Conservation (phyloP, 2,113 vertebrate genomes). For the Dasyornis broadbenti region DNA sequence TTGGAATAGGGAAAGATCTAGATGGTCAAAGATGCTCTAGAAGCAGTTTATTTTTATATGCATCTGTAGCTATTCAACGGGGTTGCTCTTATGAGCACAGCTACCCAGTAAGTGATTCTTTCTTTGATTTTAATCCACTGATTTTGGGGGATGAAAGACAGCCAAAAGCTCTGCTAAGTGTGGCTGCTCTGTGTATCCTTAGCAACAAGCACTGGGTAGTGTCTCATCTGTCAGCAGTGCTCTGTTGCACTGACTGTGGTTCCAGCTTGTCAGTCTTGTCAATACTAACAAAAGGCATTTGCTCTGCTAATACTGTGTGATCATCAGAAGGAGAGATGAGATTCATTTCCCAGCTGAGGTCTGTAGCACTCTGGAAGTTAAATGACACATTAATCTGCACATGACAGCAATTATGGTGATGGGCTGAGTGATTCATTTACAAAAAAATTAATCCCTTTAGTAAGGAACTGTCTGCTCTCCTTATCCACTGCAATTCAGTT, state of each 20-base stretch:
- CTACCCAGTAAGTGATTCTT: neutral
- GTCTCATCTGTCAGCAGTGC: neutral
- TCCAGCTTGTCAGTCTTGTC: neutral
- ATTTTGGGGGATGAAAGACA: neutral
- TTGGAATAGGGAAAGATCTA: neutral
- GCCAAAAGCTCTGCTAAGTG: neutral
- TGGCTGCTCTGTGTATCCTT: neutral
- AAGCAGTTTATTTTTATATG: neutral
- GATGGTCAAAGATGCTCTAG: neutral
- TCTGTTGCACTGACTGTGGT: rapidly evolving
- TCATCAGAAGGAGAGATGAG: neutral
- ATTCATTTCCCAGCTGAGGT: neutral
- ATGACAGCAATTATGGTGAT: neutral
- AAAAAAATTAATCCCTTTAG: neutral
- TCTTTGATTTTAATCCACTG: neutral
- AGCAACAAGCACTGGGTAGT: neutral
- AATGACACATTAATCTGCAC: neutral
- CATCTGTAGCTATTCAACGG: neutral
- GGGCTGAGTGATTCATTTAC: neutral
- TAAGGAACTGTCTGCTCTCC: neutral
- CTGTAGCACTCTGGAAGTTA: neutral
- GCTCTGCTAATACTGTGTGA: neutral
- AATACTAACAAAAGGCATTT: neutral
- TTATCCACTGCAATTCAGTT: neutral
- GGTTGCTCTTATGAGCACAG: neutral